Percentiles rank a stretch among this genome's conserved stretches.
Conservation (phyloP, 2,113 vertebrate genomes). For the Toxotes chatareus region DNA sequence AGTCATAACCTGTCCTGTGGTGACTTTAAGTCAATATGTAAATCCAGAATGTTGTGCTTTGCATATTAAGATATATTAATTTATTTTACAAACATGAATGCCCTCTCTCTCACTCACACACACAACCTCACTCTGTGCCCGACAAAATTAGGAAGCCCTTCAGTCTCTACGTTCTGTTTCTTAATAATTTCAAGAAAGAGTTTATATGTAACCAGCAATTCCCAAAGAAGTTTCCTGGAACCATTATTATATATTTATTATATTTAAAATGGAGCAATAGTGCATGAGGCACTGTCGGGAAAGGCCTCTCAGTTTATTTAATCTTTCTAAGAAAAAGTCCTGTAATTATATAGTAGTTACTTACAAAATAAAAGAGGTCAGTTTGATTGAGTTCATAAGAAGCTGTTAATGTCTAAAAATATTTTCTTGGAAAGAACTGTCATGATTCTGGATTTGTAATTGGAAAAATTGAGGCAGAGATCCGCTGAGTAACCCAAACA, state of each 20-base stretch:
- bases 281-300: neutral
- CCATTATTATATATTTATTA: slow-evolving; percentile 43
- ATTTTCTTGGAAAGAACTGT: slow-evolving; percentile 37
- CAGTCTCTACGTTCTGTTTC: slow-evolving; percentile 19
- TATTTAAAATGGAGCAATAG: slow-evolving; percentile 39
- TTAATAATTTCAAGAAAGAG: slow-evolving; percentile 26
- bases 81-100: neutral
- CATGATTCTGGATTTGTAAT: slow-evolving; percentile 23
- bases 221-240: slow-evolving; percentile 53
- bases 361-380: slow-evolving; percentile 38
- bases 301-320: slow-evolving; percentile 38
- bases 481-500: neutral
- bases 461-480: slow-evolving; percentile 33
- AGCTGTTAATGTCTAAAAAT: slow-evolving; percentile 43
- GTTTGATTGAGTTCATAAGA: slow-evolving; percentile 47
- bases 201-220: slow-evolving; percentile 53
- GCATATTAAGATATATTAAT: neutral
- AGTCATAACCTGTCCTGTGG: neutral
- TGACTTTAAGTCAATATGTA: neutral
- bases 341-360: slow-evolving; percentile 44
- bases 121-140: neutral
- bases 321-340: slow-evolving; percentile 40
- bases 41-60: neutral
- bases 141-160: neutral
- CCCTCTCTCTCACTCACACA: fast-evolving